A percentile compares a stretch with the other conserved stretches of the same genome.
phyloP scores from a whole-genome alignment of 53 echinoderm and acorn worm species.

The Echinometra lucunter region DNA sequence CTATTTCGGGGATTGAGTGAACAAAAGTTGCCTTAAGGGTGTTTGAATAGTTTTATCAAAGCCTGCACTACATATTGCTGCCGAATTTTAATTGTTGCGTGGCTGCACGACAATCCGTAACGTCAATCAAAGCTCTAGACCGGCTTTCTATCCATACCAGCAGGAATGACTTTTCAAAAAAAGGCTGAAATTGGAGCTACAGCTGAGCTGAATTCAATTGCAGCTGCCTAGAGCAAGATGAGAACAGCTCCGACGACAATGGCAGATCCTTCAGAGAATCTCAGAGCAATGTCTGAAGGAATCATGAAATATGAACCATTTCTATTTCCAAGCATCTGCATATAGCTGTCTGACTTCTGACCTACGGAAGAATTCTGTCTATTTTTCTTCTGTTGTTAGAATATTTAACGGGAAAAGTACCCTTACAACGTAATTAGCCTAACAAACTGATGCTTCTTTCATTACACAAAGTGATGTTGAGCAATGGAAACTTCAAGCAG shows the following conservation, averaged over 20 bases:
- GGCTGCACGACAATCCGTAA: constrained; percentile 43
- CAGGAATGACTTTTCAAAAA: constrained; percentile 37
- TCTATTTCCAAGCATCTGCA: neutral
- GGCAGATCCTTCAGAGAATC: neutral
- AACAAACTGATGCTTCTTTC: neutral
- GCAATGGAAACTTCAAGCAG: neutral
- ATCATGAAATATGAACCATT: constrained; percentile 32
- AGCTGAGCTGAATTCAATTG: constrained; percentile 66
- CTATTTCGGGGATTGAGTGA: no score
- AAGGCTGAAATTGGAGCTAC: constrained; percentile 51
- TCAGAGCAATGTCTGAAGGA: neutral
- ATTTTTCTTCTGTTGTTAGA: neutral
- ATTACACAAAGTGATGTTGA: neutral
- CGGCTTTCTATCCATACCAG: neutral
- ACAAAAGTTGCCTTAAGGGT: constrained; percentile 11
- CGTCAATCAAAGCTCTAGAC: constrained; percentile 40
- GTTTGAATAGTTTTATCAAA: constrained; percentile 51
- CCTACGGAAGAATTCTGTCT: neutral
- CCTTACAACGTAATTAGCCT: neutral
- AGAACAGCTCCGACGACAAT: neutral
- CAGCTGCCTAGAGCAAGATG: constrained; percentile 59
- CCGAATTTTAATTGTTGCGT: constrained; percentile 49
- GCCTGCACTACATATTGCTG: constrained; percentile 43
- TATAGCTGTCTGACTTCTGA: neutral
- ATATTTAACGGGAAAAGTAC: neutral